phyloP scores from a whole-genome alignment of 2,113 vertebrate species.

The Hippolais icterina region DNA sequence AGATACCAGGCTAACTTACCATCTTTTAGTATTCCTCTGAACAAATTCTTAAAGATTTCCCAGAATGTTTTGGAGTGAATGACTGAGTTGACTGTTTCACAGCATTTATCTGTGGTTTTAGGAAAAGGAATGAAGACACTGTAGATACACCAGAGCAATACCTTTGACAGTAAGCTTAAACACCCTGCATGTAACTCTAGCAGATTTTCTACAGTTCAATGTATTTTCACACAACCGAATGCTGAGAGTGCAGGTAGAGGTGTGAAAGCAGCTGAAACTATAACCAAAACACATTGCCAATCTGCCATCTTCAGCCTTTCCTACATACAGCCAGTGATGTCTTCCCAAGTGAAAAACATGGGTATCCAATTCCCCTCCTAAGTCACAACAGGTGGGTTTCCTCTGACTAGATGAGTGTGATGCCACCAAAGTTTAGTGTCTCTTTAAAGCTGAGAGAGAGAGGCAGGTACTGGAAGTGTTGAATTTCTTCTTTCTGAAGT shows the following conservation, averaged over 20 bases:
- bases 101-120: background rate
- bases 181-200: background rate
- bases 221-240: background rate
- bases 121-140: background rate
- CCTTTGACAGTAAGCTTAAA: background rate
- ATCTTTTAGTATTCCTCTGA: background rate
- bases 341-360: background rate
- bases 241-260: background rate
- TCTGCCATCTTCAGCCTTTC: background rate
- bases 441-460: background rate
- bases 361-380: background rate
- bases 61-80: background rate
- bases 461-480: background rate
- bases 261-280: background rate
- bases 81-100: background rate
- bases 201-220: background rate
- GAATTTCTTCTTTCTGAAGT: slow-evolving; percentile 3
- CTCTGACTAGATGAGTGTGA: background rate
- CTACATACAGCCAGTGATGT: background rate
- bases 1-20: background rate
- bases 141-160: background rate
- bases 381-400: background rate
- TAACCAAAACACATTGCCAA: background rate
- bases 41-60: background rate
- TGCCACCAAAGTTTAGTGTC: background rate